These are phyloP conservation scores for Tychaedon coryphoeus DNA, from an alignment of 2,113 vertebrate species.

Conservation along the genomic window DNA sequence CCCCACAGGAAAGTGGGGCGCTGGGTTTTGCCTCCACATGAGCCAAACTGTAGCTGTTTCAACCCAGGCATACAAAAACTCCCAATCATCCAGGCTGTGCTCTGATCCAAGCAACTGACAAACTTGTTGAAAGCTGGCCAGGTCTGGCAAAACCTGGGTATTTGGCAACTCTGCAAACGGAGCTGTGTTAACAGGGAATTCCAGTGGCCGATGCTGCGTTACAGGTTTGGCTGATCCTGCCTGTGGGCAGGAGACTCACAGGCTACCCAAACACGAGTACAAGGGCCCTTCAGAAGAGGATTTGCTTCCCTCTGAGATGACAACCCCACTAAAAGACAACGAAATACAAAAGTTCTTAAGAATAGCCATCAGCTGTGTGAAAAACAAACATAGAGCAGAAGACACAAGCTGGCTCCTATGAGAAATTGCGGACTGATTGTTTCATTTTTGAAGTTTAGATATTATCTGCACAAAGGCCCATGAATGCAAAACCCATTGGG, in stretches of 20 bases:
- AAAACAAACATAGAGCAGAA: neutral
- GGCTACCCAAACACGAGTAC: accelerated
- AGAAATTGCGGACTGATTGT: neutral
- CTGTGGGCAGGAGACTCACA: neutral
- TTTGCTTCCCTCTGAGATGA: neutral
- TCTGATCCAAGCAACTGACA: neutral
- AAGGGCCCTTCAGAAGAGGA: neutral
- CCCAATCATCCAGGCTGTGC: neutral
- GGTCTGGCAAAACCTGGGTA: slow-evolving; percentile 8
- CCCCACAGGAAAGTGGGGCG: accelerated
- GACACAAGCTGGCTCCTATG: neutral
- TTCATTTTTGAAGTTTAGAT: neutral
- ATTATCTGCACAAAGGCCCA: neutral
- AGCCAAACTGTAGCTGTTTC: neutral
- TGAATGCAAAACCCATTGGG: neutral
- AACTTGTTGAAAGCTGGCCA: neutral
- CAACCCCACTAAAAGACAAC: neutral
- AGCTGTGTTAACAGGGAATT: neutral
- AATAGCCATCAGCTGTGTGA: neutral
- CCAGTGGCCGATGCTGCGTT: neutral
- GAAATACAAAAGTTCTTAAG: neutral
- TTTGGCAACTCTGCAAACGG: neutral
- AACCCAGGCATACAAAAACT: neutral
- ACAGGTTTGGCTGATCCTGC: neutral
- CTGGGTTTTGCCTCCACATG: neutral